Evolutionary conservation across 2,888 invertebrate species (phyloP), one percentile per base, ranked within the genome.

Genomic region (Nematopogon swammerdamellus): DNA sequence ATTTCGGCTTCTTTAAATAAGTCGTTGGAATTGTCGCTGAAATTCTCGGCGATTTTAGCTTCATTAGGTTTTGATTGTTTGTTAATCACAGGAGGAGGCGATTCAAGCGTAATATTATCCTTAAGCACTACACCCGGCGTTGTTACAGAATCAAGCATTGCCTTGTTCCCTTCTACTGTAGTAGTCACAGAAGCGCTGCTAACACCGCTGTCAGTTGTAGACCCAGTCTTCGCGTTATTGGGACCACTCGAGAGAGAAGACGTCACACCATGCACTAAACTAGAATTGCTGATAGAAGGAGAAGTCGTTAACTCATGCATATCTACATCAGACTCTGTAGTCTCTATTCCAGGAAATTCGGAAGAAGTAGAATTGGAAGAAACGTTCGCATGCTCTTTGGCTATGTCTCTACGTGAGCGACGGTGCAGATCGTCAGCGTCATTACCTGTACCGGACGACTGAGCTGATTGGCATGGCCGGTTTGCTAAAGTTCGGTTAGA

Each of bases 341-440:
- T 67, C 59, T 69, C 65, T 65, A 63, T 63, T 56, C 67, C 67
- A 68, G 71, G 67, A 67, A 68, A 14, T 36, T 36, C 57, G 68
- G 68, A 64, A 64, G 65, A 48, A 60, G 63, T 59, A 63, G 62
- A 68, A 53, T 57, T 54, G 52, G 52, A 44, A 68, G 71, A 72
- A 54, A 55, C 50, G 49, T 53, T 46, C 71, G 73, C 84, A 84
- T 81, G 85, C 84, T 75, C 82, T 72, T 80, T 84, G 72, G 61
- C 71, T 77, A 81, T 82, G 72, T 83, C 84, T 83, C 85, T 89
- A 88, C 85, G 91, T 72, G 80, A 85, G 76, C 84, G 87, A 61
- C 66, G 77, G 72, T 74, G 83, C 65, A 60, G 67, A 62, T 49
- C 65, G 56, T 63, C 69, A 54, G 59, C 61, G 62, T 53, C 55